These are phyloP conservation scores for Mus pahari DNA, from an alignment of 2,113 vertebrate species.

Conservation along the genomic window DNA sequence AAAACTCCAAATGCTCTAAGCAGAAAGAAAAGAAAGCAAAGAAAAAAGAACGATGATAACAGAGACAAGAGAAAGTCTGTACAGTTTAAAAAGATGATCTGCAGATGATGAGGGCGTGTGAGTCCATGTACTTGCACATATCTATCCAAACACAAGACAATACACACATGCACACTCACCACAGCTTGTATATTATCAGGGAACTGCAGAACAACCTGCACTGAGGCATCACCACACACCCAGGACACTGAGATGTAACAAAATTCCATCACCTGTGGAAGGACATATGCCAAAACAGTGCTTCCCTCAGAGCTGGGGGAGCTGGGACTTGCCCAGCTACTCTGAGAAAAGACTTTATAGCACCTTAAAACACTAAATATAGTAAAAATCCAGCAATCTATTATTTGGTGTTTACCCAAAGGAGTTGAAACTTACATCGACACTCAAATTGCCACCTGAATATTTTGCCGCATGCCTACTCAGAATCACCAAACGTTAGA, in stretches of 20 bases:
- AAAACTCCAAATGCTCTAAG: not conserved
- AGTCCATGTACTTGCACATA: not conserved
- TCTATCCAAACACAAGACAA: not conserved
- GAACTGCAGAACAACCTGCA: not conserved
- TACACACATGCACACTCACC: no score
- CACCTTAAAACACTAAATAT: not conserved
- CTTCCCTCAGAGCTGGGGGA: not conserved
- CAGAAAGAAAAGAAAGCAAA: not conserved
- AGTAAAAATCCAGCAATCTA: not conserved
- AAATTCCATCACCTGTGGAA: rapidly evolving
- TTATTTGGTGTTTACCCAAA: not conserved
- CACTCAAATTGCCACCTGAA: not conserved
- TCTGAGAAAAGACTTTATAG: not conserved
- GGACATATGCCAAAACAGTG: rapidly evolving
- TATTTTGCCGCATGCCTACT: not conserved
- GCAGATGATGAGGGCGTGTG: not conserved
- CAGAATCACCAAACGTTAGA: not conserved
- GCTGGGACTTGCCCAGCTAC: rapidly evolving
- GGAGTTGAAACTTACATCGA: rapidly evolving
- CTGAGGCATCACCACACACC: rapidly evolving
- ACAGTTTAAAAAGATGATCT: not conserved
- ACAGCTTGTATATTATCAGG: no score
- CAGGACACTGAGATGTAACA: not conserved
- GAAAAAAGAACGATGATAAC: not conserved
- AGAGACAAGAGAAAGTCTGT: not conserved